phyloP scores from a whole-genome alignment of 2,113 vertebrate species.

The Steatornis caripensis region DNA sequence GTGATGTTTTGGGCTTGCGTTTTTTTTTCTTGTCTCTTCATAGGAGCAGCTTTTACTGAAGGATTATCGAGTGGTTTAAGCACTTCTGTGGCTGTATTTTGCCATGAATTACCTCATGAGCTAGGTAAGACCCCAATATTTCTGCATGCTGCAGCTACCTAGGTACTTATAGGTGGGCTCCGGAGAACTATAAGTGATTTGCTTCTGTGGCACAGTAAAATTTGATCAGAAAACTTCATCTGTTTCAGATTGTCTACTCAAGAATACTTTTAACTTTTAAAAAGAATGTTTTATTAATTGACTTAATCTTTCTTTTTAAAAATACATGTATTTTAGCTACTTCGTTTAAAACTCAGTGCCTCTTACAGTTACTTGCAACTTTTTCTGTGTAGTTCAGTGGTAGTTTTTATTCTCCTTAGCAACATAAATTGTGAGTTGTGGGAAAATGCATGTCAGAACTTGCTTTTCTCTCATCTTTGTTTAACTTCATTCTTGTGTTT shows the following conservation, averaged over 20 bases:
- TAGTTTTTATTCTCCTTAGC: neutral
- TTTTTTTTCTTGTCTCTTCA: neutral
- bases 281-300: neutral
- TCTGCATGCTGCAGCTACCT: neutral
- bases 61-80: slow-evolving; percentile 94
- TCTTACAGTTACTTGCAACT: neutral
- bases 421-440: neutral
- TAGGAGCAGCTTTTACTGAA: slow-evolving; percentile 94
- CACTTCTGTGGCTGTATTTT: slow-evolving; percentile 96
- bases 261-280: neutral
- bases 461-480: neutral
- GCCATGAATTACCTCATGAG: slow-evolving; percentile 95
- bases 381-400: neutral
- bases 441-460: neutral
- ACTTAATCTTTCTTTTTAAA: neutral
- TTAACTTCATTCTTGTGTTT: neutral
- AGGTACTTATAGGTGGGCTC: neutral
- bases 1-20: neutral
- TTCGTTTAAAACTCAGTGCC: neutral
- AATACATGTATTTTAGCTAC: neutral
- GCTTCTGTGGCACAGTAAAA: neutral
- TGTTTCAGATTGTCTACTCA: neutral
- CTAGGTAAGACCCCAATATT: slow-evolving; percentile 78
- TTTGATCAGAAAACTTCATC: neutral
- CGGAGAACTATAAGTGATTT: neutral